Base-by-base conservation (phyloP, 2,888 invertebrate species). In the Trissolcus japonicus region DNA sequence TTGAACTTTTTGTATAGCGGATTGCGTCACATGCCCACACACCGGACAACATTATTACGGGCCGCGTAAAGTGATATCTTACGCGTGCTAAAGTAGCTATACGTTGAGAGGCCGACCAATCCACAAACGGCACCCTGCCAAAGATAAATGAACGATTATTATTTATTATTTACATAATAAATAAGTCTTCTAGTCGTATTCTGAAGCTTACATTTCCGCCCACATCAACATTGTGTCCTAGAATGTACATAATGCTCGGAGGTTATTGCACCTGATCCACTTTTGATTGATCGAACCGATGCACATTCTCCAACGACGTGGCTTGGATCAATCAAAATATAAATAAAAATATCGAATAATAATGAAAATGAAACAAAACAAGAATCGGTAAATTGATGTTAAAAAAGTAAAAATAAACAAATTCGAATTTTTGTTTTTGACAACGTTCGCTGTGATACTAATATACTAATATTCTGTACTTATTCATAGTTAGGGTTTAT, bases 61-160 rank as follows among this genome's bases (percentile, higher is more conserved):
- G 80, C n/a, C n/a, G 76, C 80, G 80, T 57, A 66, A 80, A 80
- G 80, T 69, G 80, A 69, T 62, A 80, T 84, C 83, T 84, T 83
- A 51, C 51, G 51, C 19, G 51, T 19, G 82, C 82, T 84, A 85
- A 86, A 85, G 85, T 84, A 86, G 80, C 80, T 76, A 78, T 82
- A 79, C 17, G 50, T 79, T 13, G 7, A 46, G 66, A 80, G 72
- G 74, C 80, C 80, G 79, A 77, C 71, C 80, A 82, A 81, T 79
- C 76, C 74, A 79, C 59, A 35, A 16, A 56, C 73, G 76, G 84
- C 85, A 11, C 11, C 1, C 17, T 71, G 83, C 82, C 83, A 82
- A 67, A 71, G 68, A 25, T 29, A 60, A 57, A 35, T 35, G 11
- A 35, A 35, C 4, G 6, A 35, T 35, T 11, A 11, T 35, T 35